Conservation (phyloP, 2,113 vertebrate genomes). For the Colossoma macropomum region DNA sequence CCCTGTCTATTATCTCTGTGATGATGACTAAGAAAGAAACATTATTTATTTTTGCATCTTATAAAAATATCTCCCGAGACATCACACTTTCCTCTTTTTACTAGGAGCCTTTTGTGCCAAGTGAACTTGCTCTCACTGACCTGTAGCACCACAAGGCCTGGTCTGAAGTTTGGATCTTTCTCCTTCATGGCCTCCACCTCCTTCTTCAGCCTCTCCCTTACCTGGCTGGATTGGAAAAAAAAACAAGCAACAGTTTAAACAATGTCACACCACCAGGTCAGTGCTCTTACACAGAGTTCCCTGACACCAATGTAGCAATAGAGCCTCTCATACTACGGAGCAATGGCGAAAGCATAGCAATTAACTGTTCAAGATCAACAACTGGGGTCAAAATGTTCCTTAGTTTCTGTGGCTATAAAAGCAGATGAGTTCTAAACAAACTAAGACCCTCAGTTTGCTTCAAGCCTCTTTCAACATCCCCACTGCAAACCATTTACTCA, state of each 20-base stretch:
- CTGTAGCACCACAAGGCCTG: constrained; percentile 94
- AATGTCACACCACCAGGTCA: neutral
- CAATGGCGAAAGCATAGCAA: too few species aligned
- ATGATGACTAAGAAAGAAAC: neutral
- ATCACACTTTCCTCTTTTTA: neutral
- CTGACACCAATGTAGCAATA: too few species aligned
- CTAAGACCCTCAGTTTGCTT: too few species aligned
- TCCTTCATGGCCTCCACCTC: constrained; percentile 87
- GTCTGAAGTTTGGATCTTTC: constrained; percentile 84
- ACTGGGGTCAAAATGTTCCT: too few species aligned
- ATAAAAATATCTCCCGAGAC: neutral
- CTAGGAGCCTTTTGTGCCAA: neutral
- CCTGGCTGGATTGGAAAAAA: constrained; percentile 78
- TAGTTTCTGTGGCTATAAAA: too few species aligned
- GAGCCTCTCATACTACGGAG: too few species aligned
- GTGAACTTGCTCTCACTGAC: constrained; percentile 65
- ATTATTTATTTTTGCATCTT: neutral
- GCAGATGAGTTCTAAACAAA: too few species aligned
- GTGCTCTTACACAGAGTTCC: too few species aligned
- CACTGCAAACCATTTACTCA: too few species aligned
- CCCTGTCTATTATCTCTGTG: neutral
- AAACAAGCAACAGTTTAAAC: neutral
- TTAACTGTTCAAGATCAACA: too few species aligned
- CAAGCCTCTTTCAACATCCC: too few species aligned
- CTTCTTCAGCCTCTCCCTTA: constrained; percentile 86